A percentile compares a stretch with the other conserved stretches of the same genome.
Evolutionary conservation across 2,797 vertebrate genomes (phyloP).

Genomic region (Lepilemur ruficaudatus): DNA sequence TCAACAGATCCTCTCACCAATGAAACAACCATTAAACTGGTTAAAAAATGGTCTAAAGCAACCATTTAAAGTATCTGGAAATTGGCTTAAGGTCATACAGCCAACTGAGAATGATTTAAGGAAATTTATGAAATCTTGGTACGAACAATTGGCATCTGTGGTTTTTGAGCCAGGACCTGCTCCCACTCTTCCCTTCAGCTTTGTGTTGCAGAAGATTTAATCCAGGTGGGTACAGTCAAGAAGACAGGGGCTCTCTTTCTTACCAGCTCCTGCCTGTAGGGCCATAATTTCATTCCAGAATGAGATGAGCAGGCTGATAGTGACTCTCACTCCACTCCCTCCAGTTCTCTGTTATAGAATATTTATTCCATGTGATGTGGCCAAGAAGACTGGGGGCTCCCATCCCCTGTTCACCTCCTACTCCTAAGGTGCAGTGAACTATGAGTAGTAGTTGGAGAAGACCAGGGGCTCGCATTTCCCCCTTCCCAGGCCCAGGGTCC

Average conservation of each 20-base stretch:
- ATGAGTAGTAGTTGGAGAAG: not conserved
- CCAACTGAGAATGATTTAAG: not conserved
- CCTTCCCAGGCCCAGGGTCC: not conserved
- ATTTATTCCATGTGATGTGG: not conserved
- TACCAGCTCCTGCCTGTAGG: not conserved
- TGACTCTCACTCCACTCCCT: not conserved
- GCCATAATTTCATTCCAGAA: not conserved
- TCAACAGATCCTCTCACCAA: not conserved
- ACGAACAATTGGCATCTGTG: not conserved
- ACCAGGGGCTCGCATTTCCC: not conserved
- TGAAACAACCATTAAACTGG: not conserved
- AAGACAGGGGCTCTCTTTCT: not conserved
- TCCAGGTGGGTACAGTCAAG: not conserved
- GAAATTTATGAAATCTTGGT: not conserved
- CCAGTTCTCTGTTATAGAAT: not conserved
- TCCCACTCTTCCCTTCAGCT: not conserved
- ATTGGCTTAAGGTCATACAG: not conserved
- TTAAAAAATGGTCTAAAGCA: not conserved
- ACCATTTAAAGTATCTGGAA: not conserved
- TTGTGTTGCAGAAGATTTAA: constrained; percentile 21
- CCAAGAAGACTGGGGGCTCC: not conserved
- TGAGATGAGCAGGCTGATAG: not conserved
- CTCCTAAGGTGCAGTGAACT: not conserved
- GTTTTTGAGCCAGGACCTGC: not conserved
- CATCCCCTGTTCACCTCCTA: not conserved